A percentile compares a stretch with the other conserved stretches of the same genome.
phyloP scores from a whole-genome alignment of 2,888 invertebrate species.

The Lampropteryx suffumata region DNA sequence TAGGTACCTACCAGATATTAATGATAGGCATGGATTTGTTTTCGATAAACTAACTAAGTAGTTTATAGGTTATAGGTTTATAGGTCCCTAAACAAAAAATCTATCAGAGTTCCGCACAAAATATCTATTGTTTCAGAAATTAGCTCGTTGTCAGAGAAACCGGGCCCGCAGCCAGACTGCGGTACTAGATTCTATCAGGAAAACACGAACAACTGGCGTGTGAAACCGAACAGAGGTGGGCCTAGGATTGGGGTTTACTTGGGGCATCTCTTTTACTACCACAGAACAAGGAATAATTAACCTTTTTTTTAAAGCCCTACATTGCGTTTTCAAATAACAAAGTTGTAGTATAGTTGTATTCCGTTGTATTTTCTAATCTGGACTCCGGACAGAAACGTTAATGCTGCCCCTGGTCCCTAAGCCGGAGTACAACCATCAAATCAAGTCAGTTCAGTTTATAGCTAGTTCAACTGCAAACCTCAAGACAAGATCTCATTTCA shows the following conservation, averaged over 20 bases:
- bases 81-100: too few species aligned
- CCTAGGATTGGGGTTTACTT: neutral
- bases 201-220: slow-evolving; percentile 18
- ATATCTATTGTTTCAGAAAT: slow-evolving; percentile 21
- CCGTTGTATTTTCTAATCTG: slow-evolving; percentile 1
- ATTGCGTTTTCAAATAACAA: too few species aligned
- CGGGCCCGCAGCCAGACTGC: slow-evolving; percentile 7
- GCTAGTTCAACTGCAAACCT: slow-evolving; percentile 21
- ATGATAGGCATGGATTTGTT: neutral
- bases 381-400: neutral
- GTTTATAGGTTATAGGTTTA: too few species aligned
- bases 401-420: slow-evolving; percentile 11
- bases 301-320: too few species aligned
- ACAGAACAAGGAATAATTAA: too few species aligned
- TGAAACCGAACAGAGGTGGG: slow-evolving; percentile 4
- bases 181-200: slow-evolving; percentile 22
- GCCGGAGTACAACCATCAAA: slow-evolving; percentile 23
- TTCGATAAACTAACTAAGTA: neutral
- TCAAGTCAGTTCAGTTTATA: slow-evolving; percentile 24
- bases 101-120: slow-evolving; percentile 4
- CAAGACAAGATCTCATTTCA: slow-evolving; percentile 51
- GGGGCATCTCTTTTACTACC: too few species aligned
- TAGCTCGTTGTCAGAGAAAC: slow-evolving; percentile 11
- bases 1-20: too few species aligned
- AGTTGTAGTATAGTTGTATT: too few species aligned